These are phyloP conservation scores for Eospalax fontanierii DNA, from an alignment of 2,797 vertebrate genomes.

Conservation along the genomic window DNA sequence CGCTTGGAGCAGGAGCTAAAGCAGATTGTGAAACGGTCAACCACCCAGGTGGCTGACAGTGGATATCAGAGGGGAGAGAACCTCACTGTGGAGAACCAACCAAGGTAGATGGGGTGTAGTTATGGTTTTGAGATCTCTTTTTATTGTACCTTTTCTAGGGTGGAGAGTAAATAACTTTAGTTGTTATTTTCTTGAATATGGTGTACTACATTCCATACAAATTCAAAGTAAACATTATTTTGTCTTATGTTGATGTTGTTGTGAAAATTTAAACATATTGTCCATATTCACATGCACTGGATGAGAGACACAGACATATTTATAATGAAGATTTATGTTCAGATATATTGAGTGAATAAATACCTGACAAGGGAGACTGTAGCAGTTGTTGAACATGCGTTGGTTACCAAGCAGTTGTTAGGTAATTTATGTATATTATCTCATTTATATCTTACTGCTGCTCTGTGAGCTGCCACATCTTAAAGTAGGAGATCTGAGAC, in stretches of 20 bases:
- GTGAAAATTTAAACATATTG: slow-evolving; percentile 36
- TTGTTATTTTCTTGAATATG: slow-evolving; percentile 7
- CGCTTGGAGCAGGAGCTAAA: slow-evolving; percentile 97
- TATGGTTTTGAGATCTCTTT: background rate
- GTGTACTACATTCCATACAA: background rate
- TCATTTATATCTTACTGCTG: slow-evolving; percentile 28
- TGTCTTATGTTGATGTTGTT: background rate
- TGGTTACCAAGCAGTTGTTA: slow-evolving; percentile 43
- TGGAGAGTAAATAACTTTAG: background rate
- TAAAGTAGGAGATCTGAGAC: background rate
- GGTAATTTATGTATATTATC: slow-evolving; percentile 29
- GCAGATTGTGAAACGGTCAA: slow-evolving; percentile 98
- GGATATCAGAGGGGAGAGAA: slow-evolving; percentile 97
- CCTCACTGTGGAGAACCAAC: slow-evolving; percentile 95
- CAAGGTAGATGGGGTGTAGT: slow-evolving; percentile 89
- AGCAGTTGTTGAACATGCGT: slow-evolving; percentile 7
- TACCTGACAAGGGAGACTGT: background rate
- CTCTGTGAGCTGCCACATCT: background rate
- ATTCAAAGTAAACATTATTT: background rate
- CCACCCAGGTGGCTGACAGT: slow-evolving; percentile 98
- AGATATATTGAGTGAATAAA: background rate
- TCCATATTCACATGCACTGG: background rate
- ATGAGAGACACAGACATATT: background rate
- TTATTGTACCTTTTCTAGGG: background rate
- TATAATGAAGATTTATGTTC: background rate